Evolutionary conservation across 2,113 vertebrate genomes (phyloP), one percentile per base, ranked within the genome.

Genomic region (Lates calcarifer): DNA sequence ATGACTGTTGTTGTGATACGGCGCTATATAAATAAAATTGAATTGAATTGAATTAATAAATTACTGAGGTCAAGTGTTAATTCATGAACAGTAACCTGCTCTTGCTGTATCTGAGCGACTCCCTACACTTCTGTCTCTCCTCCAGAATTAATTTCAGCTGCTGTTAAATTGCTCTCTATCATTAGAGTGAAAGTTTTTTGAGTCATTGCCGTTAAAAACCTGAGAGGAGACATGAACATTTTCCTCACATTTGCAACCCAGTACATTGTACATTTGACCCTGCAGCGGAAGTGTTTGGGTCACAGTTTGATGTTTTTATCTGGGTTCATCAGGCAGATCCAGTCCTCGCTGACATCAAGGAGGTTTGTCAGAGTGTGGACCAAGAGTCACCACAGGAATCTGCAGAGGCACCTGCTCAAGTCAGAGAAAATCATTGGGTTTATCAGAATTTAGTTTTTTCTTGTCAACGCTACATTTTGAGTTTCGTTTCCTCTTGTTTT

Each of bases 321-420:
- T 74, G 14, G 82, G 13, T 69, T 18, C 33, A 29, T 41, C 72
- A 94, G 94, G 94, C 92, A 28, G 85, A 91, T 67, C 90, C 94
- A 0, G 92, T 93, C 18, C 75, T 93, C 31, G 56, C 53, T 9
- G 92, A 93, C 78, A 90, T 94, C 39, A 74, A 17, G 57, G 79
- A 91, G 29, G 77, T 92, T 39, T 91, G 82, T 58, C 77, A 87
- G 68, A 35, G 22, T 43, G 49, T 73, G 28, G 51, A 85, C 7
- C 74, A 29, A 15, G 75, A 84, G 62, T 58, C 57, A 5, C n/a
- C 33, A 5, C 57, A 79, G 29, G 53, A 82, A 49, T 45, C 81
- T 9, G 51, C 60, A 60, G 78, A 84, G 35, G n/a, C 33, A 22
- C 64, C 17, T 15, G 41, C 77, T 49, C 85, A 87, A 64, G 91